Evolutionary conservation across 2,113 vertebrate genomes (phyloP), one percentile per base, ranked within the genome.

Genomic region (Notarius lentiginosus): DNA sequence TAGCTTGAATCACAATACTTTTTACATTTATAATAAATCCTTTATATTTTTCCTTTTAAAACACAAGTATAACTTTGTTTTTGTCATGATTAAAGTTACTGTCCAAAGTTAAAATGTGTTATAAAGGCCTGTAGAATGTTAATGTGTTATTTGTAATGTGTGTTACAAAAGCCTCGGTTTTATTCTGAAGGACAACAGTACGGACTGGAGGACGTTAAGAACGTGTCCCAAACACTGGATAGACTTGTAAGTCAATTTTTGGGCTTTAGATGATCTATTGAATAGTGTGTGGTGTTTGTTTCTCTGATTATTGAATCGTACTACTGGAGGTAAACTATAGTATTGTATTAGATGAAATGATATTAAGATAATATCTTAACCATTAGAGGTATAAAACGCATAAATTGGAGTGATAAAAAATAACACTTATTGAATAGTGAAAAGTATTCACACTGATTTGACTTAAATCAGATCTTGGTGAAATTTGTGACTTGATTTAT

Each of bases 211-310:
- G 91, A 87, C 41, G 24, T 84, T 83, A 56, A 83, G 30, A 83
- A 88, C 22, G 80, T 83, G 83, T 90, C 90, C 75, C 88, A 87
- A 88, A 91, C 91, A 2, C 92, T 92, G 93, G 93, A 94, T 87
- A 92, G 91, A 90, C 77, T 93, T 49, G 94, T 94, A 88, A 92
- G 94, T 90, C 47, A 63, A 17, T 7, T n/a, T 7, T 86, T 49
- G 18, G 20, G 68, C n/a, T 41, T 73, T 2, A 56, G 4, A 56
- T 84, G 5, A 24, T 53, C 12, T 82, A 5, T 82, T 61, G 24
- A 65, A 20, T 10, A 22, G 56, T 47, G 56, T 81, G 1, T 55
- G 10, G 47, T 70, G n/a, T 15, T 14, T 34, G 51, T 73, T 73
- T 27, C 10, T 55, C 0, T 63, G 17, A 41, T 58, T n/a, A 77